Conservation (phyloP, 1,140 invertebrate species). For the Yoshiicerus persimilis region DNA sequence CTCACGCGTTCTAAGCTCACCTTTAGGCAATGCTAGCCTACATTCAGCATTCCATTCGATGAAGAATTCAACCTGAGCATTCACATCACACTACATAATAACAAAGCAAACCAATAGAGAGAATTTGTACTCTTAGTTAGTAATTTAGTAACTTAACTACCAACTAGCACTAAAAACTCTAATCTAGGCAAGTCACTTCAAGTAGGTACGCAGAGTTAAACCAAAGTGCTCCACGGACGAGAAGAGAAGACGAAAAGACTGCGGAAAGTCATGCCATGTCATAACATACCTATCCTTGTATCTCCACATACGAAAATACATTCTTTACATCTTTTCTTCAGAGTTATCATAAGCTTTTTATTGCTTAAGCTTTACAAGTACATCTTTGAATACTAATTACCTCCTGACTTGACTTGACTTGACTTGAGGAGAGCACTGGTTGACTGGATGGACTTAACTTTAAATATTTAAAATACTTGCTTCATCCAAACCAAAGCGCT, state of each 20-base stretch:
- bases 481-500: neutral
- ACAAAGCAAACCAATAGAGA: neutral
- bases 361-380: neutral
- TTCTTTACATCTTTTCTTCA: neutral
- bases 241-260: neutral
- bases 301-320: neutral
- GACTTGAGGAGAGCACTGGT: neutral
- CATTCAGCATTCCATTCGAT: neutral
- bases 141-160: conserved; percentile 14
- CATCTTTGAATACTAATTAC: conserved; percentile 14
- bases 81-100: neutral
- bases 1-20: conserved; percentile 10
- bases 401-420: neutral
- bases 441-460: neutral
- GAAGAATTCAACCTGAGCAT: neutral
- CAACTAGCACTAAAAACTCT: neutral
- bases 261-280: neutral
- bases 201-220: no score
- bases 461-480: conserved; percentile 15
- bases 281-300: neutral
- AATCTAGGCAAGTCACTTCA: neutral
- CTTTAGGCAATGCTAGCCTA: conserved; percentile 14
- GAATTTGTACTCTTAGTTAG: neutral
- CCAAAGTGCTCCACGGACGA: no score
- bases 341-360: conserved; percentile 13